phyloP scores from a whole-genome alignment of 2,113 vertebrate genomes.

The Pituophis catenifer region DNA sequence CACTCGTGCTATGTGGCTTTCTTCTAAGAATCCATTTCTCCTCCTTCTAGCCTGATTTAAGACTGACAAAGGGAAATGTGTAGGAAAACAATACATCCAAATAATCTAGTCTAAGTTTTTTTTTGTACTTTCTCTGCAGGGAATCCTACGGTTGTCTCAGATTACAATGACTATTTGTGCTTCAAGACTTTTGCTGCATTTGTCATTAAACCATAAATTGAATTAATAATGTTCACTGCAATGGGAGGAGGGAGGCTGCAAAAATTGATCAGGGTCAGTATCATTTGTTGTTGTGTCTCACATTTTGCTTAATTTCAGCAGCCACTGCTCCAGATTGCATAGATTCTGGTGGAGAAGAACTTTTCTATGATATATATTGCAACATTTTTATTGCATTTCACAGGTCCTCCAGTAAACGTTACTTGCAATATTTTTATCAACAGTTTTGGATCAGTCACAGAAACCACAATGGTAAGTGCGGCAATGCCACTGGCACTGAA shows the following conservation, averaged over 20 bases:
- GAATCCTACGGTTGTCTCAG: background rate
- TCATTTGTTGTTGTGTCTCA: constrained; percentile 57
- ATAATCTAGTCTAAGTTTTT: background rate
- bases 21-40: background rate
- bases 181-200: accelerated
- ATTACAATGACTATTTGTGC: background rate
- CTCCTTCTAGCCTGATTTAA: background rate
- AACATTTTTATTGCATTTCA: constrained; percentile 89
- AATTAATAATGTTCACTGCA: background rate
- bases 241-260: background rate
- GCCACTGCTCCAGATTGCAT: constrained; percentile 55
- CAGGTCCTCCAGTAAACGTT: constrained; percentile 98
- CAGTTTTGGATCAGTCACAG: constrained; percentile 98
- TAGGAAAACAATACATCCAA: background rate
- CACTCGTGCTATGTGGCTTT: background rate
- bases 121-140: background rate
- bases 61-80: background rate
- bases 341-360: constrained; percentile 69
- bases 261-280: constrained; percentile 10
- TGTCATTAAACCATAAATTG: background rate
- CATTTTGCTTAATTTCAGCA: constrained; percentile 64
- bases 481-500: constrained; percentile 71
- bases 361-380: constrained; percentile 76
- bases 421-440: constrained; percentile 99
- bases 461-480: constrained; percentile 95